phyloP scores from a whole-genome alignment of 2,113 vertebrate species.

The Phoenicopterus ruber region DNA sequence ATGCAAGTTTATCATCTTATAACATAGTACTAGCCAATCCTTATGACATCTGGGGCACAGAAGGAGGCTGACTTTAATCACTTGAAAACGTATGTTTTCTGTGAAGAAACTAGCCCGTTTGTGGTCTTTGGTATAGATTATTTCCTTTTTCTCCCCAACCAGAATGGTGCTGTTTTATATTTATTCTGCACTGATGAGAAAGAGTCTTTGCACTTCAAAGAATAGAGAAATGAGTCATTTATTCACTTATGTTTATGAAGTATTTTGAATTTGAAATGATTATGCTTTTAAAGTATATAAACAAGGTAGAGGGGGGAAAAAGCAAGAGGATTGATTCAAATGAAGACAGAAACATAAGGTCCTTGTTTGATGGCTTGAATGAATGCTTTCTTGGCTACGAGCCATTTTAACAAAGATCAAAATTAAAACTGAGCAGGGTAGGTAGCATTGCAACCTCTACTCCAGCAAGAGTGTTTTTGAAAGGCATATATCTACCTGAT shows the following conservation, averaged over 20 bases:
- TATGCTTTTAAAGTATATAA: neutral
- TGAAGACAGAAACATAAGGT: neutral
- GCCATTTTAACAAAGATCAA: neutral
- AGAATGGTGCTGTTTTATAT: neutral
- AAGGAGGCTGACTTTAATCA: neutral
- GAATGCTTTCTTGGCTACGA: neutral
- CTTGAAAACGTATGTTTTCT: neutral
- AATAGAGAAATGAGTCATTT: neutral
- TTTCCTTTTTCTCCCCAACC: neutral
- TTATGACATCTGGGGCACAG: neutral
- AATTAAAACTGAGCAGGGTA: neutral
- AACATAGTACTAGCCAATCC: neutral
- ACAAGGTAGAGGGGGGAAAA: neutral
- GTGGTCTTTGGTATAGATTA: neutral
- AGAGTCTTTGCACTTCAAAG: neutral
- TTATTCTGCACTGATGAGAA: neutral
- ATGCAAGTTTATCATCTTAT: neutral
- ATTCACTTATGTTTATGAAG: neutral
- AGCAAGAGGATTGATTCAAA: neutral
- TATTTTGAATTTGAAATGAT: neutral
- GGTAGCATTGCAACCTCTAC: neutral
- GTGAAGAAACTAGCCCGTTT: neutral
- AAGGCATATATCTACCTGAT: neutral
- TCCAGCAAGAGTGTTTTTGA: neutral
- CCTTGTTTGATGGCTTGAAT: neutral